Evolutionary conservation across 2,113 vertebrate species (phyloP).

Genomic region (Sprattus sprattus): DNA sequence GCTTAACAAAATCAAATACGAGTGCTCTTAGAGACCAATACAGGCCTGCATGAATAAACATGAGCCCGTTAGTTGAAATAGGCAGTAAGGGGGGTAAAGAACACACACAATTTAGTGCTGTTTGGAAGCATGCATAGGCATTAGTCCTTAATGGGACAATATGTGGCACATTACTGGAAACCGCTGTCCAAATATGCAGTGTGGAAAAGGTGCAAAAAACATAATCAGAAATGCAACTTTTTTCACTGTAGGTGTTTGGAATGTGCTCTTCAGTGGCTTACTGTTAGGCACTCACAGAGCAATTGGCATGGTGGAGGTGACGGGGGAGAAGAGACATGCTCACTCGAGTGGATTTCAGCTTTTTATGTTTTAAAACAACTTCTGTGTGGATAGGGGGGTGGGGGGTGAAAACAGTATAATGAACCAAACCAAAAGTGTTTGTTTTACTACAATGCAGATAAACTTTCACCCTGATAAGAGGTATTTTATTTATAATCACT

Average conservation of each 20-base stretch:
- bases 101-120: not conserved
- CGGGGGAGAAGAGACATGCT: not conserved
- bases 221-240: not conserved
- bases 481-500: not conserved
- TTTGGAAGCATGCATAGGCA: not conserved
- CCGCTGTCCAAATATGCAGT: not conserved
- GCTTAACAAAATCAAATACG: conserved; percentile 52
- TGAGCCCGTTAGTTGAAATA: conserved; percentile 41
- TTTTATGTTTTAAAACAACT: not conserved
- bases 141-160: not conserved
- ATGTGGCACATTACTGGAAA: not conserved
- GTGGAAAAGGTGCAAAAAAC: not conserved
- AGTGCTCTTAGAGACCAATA: conserved; percentile 45
- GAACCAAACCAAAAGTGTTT: not conserved
- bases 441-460: not conserved
- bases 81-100: no score
- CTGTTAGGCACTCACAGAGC: not conserved
- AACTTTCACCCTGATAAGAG: not conserved
- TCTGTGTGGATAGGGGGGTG: not conserved
- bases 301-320: not conserved
- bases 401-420: not conserved
- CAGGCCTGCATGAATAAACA: conserved; percentile 50
- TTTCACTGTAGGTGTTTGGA: not conserved
- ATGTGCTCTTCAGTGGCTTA: not conserved
- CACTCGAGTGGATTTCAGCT: not conserved